Percentiles rank a stretch among this genome's conserved stretches.
phyloP scores from a whole-genome alignment of 2,888 invertebrate species.

The Hofmannophila pseudospretella region DNA sequence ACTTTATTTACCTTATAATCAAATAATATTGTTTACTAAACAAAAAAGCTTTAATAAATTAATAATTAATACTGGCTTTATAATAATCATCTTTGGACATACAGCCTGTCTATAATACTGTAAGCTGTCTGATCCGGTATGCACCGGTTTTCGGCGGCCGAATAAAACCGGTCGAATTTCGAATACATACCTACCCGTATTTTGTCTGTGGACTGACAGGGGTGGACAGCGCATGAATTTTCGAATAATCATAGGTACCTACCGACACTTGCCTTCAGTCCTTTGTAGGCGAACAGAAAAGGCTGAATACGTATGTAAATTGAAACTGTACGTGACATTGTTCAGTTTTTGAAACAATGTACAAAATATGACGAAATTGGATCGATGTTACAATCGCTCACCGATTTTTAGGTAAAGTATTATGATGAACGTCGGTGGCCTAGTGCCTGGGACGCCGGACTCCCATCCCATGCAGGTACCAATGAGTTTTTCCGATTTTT shows the following conservation, averaged over 20 bases:
- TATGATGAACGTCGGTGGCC: too few relatives aligned
- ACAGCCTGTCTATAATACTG: background rate
- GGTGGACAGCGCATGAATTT: conserved; percentile 60
- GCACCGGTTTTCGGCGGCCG: conserved; percentile 25
- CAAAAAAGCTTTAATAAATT: too few relatives aligned
- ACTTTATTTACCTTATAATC: too few relatives aligned
- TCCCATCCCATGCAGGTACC: too few relatives aligned
- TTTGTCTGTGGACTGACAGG: conserved; percentile 52
- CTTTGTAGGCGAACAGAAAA: conserved; percentile 5
- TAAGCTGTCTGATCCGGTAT: conserved; percentile 12
- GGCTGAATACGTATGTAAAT: background rate
- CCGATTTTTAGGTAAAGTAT: too few relatives aligned
- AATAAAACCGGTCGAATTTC: conserved; percentile 50
- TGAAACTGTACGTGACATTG: background rate
- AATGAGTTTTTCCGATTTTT: too few relatives aligned
- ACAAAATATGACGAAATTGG: too few relatives aligned
- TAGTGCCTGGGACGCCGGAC: too few relatives aligned
- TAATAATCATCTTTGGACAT: conserved; percentile 6
- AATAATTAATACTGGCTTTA: too few relatives aligned
- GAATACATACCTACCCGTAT: conserved; percentile 43
- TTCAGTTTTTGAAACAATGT: background rate
- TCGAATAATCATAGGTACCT: conserved; percentile 54
- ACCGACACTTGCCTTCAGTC: conserved; percentile 13
- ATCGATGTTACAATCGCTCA: too few relatives aligned
- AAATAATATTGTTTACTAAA: too few relatives aligned